Percentiles rank a stretch among this genome's conserved stretches.
Evolutionary conservation across 2,113 vertebrate species (phyloP).

Genomic region (Ophthalmolycus amberensis): DNA sequence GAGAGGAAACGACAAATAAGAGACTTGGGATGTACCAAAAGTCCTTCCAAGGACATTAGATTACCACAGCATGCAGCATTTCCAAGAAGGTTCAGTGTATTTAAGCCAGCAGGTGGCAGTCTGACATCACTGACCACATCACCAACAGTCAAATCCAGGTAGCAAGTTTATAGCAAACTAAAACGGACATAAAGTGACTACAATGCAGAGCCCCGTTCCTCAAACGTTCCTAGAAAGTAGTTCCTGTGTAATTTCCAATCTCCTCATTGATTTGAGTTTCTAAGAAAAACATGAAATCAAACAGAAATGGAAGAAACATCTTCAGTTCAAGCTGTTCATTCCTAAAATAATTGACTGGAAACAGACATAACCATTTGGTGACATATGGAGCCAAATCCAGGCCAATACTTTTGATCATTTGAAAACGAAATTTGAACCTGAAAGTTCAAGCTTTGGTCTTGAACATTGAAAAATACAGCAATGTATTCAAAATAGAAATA

Average conservation of each 20-base stretch:
- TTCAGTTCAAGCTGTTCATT: background rate
- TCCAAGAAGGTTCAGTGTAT: background rate
- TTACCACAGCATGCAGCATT: background rate
- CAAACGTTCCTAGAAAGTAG: background rate
- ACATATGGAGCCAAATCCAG: background rate
- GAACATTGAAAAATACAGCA: too few relatives aligned
- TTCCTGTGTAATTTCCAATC: background rate
- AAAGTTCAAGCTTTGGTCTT: too few relatives aligned
- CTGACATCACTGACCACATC: background rate
- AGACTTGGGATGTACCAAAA: too few relatives aligned
- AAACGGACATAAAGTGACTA: background rate
- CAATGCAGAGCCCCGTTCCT: background rate
- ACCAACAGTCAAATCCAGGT: too few relatives aligned
- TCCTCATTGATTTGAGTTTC: background rate
- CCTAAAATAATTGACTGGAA: background rate
- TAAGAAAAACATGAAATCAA: background rate
- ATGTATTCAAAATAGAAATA: too few relatives aligned
- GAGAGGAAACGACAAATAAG: too few relatives aligned
- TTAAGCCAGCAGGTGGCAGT: slow-evolving; percentile 37
- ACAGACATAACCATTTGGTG: background rate
- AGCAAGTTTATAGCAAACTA: too few relatives aligned
- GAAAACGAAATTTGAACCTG: too few relatives aligned
- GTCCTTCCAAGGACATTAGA: background rate
- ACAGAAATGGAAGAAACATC: background rate
- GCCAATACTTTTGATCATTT: too few relatives aligned